Percentiles rank a stretch among this genome's conserved stretches.
These are phyloP conservation scores for Actenoides lindsayi DNA, from an alignment of 2,113 vertebrate genomes.

Conservation along the genomic window DNA sequence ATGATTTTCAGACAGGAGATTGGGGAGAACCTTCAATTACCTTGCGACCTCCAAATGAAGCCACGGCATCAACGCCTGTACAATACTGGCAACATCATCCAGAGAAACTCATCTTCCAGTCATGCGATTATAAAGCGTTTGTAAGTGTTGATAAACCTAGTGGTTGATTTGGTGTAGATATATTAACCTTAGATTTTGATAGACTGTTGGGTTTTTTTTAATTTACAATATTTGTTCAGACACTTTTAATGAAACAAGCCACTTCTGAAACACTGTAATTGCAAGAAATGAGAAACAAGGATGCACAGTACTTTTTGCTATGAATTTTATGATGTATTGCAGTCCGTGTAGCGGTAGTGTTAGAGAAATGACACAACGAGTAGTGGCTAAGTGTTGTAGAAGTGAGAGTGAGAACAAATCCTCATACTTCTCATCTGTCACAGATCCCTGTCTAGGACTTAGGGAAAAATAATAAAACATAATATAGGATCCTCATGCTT, in stretches of 20 bases:
- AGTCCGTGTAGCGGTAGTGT: background rate
- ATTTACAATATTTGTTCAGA: background rate
- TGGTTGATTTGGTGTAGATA: background rate
- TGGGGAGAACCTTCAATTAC: constrained; percentile 98
- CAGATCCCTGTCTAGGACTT: background rate
- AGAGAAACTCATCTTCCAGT: constrained; percentile 99
- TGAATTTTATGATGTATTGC: background rate
- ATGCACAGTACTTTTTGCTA: background rate
- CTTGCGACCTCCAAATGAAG: constrained; percentile 95
- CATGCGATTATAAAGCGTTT: constrained; percentile 98
- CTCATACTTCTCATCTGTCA: background rate
- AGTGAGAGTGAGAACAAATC: background rate
- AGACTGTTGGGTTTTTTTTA: background rate
- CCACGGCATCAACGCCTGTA: constrained; percentile 95
- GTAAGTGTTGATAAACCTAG: constrained; percentile 81
- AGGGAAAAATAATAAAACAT: background rate
- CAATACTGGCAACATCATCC: constrained; percentile 99
- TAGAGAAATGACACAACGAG: background rate
- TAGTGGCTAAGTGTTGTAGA: background rate
- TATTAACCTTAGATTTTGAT: background rate
- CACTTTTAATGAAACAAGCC: background rate
- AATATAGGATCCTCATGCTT: background rate
- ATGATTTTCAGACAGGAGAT: constrained; percentile 93
- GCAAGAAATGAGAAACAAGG: background rate
- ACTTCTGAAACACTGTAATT: background rate